These are phyloP conservation scores for Anolis carolinensis DNA, from an alignment of 2,113 vertebrate species.

Conservation along the genomic window DNA sequence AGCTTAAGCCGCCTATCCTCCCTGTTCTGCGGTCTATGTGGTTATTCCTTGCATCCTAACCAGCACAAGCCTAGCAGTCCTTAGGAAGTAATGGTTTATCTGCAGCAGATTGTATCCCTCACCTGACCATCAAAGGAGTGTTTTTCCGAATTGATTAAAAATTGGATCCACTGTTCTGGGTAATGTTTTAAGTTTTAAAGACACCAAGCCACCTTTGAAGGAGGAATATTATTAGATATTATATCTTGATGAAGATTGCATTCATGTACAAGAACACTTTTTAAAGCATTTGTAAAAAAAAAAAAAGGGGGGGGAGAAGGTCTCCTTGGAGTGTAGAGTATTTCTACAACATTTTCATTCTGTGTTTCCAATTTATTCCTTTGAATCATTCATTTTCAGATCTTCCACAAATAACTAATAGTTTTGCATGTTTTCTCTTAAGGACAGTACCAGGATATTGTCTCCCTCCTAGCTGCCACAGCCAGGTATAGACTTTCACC, in stretches of 20 bases:
- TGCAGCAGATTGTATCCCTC: neutral
- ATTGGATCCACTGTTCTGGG: neutral
- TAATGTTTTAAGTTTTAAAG: neutral
- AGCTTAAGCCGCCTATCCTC: too few relatives aligned
- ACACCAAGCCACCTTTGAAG: neutral
- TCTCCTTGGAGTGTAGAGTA: neutral
- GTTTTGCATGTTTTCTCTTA: neutral
- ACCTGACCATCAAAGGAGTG: neutral
- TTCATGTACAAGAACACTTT: neutral
- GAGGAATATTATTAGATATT: neutral
- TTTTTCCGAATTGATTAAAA: neutral
- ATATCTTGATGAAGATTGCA: neutral
- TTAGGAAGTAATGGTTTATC: too few relatives aligned
- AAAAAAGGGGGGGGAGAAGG: too few relatives aligned
- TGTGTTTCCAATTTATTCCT: neutral
- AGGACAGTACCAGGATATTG: too few relatives aligned
- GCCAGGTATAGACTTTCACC: too few relatives aligned
- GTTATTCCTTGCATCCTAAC: too few relatives aligned
- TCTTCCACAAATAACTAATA: neutral
- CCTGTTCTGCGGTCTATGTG: too few relatives aligned
- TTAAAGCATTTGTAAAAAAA: neutral
- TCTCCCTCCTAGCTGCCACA: too few relatives aligned
- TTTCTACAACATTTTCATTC: neutral
- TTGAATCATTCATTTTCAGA: neutral
- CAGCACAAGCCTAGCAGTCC: too few relatives aligned